Evolutionary conservation across 2,113 vertebrate species (phyloP).

Genomic region (Eulacestoma nigropectus): DNA sequence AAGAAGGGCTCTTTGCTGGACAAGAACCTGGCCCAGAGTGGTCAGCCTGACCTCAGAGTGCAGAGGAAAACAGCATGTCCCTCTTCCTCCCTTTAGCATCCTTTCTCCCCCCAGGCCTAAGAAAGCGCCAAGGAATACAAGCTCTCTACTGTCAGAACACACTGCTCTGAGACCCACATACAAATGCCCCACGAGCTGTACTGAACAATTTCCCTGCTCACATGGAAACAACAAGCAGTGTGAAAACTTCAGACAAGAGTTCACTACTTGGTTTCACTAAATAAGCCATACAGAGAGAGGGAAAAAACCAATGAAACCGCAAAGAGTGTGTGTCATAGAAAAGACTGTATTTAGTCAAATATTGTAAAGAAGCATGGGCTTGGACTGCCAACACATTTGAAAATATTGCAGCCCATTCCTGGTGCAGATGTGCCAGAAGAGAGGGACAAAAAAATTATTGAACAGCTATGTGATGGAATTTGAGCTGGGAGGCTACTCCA

Average conservation of each 20-base stretch:
- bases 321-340: neutral
- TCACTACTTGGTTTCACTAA: neutral
- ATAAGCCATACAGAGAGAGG: neutral
- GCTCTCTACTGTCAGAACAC: neutral
- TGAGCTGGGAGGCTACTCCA: neutral
- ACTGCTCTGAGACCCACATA: rapidly evolving
- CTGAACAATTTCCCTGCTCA: neutral
- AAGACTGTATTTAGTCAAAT: neutral
- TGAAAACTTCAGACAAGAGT: neutral
- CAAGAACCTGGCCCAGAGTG: neutral
- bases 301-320: neutral
- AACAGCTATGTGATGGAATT: neutral
- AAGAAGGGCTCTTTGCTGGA: neutral
- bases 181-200: rapidly evolving
- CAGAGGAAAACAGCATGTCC: neutral
- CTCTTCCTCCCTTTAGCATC: neutral
- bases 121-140: neutral
- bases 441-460: neutral
- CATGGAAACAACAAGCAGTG: neutral
- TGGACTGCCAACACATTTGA: neutral
- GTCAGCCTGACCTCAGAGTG: neutral
- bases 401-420: neutral
- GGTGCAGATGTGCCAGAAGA: neutral
- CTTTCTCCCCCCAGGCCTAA: neutral
- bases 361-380: neutral